A percentile compares a stretch with the other conserved stretches of the same genome.
Conservation (phyloP, 2,888 invertebrate species). For the Amphipyra tragopoginis region DNA sequence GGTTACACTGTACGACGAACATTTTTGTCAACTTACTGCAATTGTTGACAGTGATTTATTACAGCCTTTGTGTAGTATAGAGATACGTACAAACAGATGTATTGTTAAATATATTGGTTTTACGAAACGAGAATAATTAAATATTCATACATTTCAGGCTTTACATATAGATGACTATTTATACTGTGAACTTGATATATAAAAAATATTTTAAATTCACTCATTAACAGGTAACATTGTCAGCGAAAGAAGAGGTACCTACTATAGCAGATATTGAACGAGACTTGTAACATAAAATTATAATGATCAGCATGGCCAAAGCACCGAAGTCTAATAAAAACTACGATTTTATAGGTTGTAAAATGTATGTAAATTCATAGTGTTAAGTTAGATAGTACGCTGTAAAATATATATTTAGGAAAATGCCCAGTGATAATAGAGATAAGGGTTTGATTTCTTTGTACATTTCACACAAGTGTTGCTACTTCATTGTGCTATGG, state of each 20-base stretch:
- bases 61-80: conserved; percentile 65
- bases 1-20: conserved; percentile 57
- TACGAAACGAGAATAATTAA: conserved; percentile 49
- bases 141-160: conserved; percentile 42
- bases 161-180: conserved; percentile 32
- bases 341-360: conserved; percentile 83
- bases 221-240: conserved; percentile 40
- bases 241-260: conserved; percentile 23
- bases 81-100: conserved; percentile 59
- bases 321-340: conserved; percentile 83
- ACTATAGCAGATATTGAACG: conserved; percentile 44
- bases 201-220: conserved; percentile 19
- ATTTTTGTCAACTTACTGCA: conserved; percentile 75
- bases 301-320: conserved; percentile 84
- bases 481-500: conserved; percentile 79
- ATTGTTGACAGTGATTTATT: conserved; percentile 84
- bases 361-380: conserved; percentile 76
- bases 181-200: conserved; percentile 22
- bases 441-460: conserved; percentile 79
- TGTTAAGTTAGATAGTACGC: conserved; percentile 67
- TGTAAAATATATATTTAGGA: conserved; percentile 75
- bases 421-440: conserved; percentile 89
- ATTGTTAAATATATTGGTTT: conserved; percentile 49
- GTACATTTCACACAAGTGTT: conserved; percentile 66
- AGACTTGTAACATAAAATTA: conserved; percentile 63